phyloP scores from a whole-genome alignment of 2,888 invertebrate species.

The Lasioglossum lativentre region DNA sequence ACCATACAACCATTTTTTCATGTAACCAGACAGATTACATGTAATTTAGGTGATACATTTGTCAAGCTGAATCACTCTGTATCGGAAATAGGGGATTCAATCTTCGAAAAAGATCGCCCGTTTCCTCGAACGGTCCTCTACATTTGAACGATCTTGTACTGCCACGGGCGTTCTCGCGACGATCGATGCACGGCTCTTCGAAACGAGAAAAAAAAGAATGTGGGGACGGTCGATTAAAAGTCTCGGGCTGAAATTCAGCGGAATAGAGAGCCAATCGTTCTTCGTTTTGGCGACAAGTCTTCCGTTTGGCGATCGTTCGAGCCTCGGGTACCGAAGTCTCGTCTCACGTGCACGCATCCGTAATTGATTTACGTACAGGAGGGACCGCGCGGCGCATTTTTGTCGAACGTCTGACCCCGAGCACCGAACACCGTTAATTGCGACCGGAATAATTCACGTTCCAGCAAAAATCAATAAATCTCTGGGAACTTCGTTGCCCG shows the following conservation, averaged over 20 bases:
- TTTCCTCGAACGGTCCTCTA: neutral
- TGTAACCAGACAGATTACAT: no score
- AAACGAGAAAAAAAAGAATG: neutral
- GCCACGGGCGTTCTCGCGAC: neutral
- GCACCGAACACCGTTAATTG: conserved; percentile 55
- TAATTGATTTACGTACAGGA: conserved; percentile 53
- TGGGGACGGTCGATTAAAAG: conserved; percentile 7
- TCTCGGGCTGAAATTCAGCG: neutral
- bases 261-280: conserved; percentile 3
- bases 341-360: conserved; percentile 17
- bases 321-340: conserved; percentile 16
- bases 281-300: conserved; percentile 12
- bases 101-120: no score
- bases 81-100: no score
- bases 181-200: neutral
- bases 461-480: conserved; percentile 24
- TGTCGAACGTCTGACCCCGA: conserved; percentile 16
- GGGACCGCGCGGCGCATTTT: conserved; percentile 59
- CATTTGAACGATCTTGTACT: neutral
- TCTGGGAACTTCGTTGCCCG: neutral
- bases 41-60: no score
- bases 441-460: conserved; percentile 37
- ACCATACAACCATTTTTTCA: no score
- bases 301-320: conserved; percentile 14
- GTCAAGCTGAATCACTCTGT: no score